Percentiles rank a stretch among this genome's conserved stretches.
Evolutionary conservation across 2,797 vertebrate species (phyloP).

Genomic region (Eupleurogrammus muticus): DNA sequence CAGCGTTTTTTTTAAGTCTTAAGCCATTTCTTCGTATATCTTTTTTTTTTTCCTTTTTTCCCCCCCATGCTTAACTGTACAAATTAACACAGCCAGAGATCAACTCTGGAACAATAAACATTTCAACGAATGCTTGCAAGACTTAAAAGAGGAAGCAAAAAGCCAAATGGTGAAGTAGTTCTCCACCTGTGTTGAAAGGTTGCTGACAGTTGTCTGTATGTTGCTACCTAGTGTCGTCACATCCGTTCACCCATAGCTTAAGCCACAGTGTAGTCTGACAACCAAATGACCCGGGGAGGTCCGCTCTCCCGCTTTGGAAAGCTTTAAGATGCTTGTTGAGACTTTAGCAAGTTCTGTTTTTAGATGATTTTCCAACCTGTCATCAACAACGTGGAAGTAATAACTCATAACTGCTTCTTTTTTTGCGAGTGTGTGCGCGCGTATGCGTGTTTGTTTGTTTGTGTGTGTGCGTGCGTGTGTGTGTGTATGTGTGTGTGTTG

Average conservation of each 20-base stretch:
- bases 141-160: slow-evolving; percentile 75
- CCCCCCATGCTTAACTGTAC: slow-evolving; percentile 37
- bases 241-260: slow-evolving; percentile 74
- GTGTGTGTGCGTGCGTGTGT: slow-evolving; percentile 62
- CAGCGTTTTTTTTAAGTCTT: slow-evolving; percentile 69
- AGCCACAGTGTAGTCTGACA: slow-evolving; percentile 81
- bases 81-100: slow-evolving; percentile 34
- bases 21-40: slow-evolving; percentile 56
- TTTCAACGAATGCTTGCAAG: slow-evolving; percentile 59
- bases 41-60: slow-evolving; percentile 41
- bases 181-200: slow-evolving; percentile 68
- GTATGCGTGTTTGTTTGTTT: slow-evolving; percentile 68
- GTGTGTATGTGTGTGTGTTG: slow-evolving; percentile 77
- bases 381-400: slow-evolving; percentile 78
- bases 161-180: slow-evolving; percentile 79
- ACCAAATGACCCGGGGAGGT: slow-evolving; percentile 81
- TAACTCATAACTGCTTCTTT: slow-evolving; percentile 75
- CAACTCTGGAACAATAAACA: slow-evolving; percentile 55
- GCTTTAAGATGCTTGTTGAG: slow-evolving; percentile 83
- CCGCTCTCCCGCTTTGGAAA: slow-evolving; percentile 67
- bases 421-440: slow-evolving; percentile 68
- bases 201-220: slow-evolving; percentile 63
- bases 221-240: slow-evolving; percentile 69
- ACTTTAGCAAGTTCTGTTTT: slow-evolving; percentile 79
- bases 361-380: slow-evolving; percentile 62